Base-by-base conservation (phyloP, 2,113 vertebrate genomes). In the Rutilus rutilus region DNA sequence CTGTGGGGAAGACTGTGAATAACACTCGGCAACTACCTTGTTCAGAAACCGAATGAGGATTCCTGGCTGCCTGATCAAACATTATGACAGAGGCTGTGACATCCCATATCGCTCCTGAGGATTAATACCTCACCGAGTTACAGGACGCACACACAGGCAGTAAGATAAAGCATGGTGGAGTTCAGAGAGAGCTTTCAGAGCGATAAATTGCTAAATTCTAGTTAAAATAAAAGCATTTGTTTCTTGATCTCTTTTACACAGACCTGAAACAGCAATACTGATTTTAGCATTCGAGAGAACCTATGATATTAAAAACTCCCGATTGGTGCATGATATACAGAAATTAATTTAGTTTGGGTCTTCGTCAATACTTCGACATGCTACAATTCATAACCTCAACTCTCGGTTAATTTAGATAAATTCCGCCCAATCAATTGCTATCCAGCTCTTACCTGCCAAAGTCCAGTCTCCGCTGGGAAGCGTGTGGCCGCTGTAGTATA, bases 401-500 rank as follows among this genome's bases (percentile, higher is more conserved):
- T 57, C 30, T 36, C 9, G n/a, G 21, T 59, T 74, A 10, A 33
- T 82, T 62, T 6, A 23, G 42, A 25, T 52, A 0, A 62, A 19
- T 21, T 17, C 4, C 15, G 1, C 25, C 10, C n/a, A 10, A n/a
- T 10, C 25, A 33, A 33, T 54, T 54, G 50, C 15, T 4, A 82
- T 0, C 84, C 7, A 33, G 39, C 50, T 42, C 87, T 93, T 93
- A 99, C 98, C 98, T 91, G 98, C 91, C 74, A 99, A 94, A 11
- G 96, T 97, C 98, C 98, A 99, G 85, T 99, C 95, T 0, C 98
- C 98, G 12, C 95, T 96, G 86, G 95, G 93, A 80, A 97, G 96
- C 0, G 97, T 96, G 89, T 98, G 97, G 1, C 98, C 98, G 36
- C 97, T 99, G 92, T 99, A 99, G 93, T 98, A 99, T 7, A 99